Conservation (phyloP, 2,113 vertebrate species). For the Bubo scandiacus region DNA sequence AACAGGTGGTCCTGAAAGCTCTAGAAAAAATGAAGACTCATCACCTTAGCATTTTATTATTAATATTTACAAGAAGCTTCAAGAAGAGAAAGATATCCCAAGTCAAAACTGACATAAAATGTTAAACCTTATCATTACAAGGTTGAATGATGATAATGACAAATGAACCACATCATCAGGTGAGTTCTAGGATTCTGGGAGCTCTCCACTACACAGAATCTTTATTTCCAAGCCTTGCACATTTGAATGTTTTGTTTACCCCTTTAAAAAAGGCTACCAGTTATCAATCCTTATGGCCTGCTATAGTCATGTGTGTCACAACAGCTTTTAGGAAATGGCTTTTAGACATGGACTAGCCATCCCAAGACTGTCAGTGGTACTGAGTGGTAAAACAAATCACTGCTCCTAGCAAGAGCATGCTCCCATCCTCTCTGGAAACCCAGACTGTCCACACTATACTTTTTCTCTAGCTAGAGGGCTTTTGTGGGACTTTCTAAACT, state of each 20-base stretch:
- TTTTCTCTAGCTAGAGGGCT: not conserved
- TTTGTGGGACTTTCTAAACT: not conserved
- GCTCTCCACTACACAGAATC: not conserved
- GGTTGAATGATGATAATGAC: not conserved
- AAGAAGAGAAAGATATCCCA: not conserved
- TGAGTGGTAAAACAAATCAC: not conserved
- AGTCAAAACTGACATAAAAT: not conserved
- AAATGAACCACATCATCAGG: not conserved
- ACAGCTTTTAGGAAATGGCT: not conserved
- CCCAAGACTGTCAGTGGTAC: not conserved
- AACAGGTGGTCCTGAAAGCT: not conserved
- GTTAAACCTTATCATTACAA: not conserved
- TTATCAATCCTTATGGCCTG: not conserved
- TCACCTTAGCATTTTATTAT: not conserved
- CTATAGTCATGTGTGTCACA: not conserved
- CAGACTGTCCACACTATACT: accelerated
- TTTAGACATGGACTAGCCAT: not conserved
- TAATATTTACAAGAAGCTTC: not conserved
- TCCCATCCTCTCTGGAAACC: not conserved
- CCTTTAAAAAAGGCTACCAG: not conserved
- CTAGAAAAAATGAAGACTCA: not conserved
- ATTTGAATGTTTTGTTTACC: not conserved
- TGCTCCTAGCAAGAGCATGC: not conserved
- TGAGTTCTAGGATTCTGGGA: not conserved
- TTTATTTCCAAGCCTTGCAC: not conserved